Evolutionary conservation across 1,140 invertebrate species (phyloP).

Genomic region (Aphis gossypii): DNA sequence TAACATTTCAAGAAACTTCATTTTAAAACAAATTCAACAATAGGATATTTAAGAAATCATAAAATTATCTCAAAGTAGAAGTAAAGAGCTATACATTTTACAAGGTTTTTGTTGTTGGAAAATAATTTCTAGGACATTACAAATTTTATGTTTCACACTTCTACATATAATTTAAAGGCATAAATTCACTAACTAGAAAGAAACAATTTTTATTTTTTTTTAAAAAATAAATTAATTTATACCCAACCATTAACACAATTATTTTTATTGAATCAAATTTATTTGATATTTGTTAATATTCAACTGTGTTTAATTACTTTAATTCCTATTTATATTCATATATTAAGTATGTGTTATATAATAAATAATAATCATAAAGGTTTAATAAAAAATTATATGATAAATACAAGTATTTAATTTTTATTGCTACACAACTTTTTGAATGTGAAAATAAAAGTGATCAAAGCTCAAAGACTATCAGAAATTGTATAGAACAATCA

Average conservation of each 20-base stretch:
- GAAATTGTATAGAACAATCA: not conserved
- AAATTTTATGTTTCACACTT: not conserved
- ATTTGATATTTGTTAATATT: not conserved
- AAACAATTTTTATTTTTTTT: no score
- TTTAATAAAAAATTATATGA: no score
- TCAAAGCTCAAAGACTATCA: conserved; percentile 1
- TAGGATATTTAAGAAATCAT: no score
- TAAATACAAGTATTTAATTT: not conserved
- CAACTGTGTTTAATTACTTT: no score
- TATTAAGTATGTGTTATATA: not conserved
- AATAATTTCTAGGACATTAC: not conserved
- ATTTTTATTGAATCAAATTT: not conserved
- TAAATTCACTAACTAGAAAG: not conserved
- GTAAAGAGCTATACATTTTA: not conserved
- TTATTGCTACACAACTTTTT: not conserved
- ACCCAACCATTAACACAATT: not conserved
- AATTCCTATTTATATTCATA: not conserved
- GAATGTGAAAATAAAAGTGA: not conserved
- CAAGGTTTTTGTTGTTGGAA: not conserved
- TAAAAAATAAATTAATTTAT: not conserved
- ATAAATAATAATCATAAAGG: no score
- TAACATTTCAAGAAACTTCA: no score
- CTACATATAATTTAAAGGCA: not conserved
- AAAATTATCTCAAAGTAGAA: no score
- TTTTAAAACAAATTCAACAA: not conserved